phyloP scores from a whole-genome alignment of 2,113 vertebrate species.

The Fulmarus glacialis region DNA sequence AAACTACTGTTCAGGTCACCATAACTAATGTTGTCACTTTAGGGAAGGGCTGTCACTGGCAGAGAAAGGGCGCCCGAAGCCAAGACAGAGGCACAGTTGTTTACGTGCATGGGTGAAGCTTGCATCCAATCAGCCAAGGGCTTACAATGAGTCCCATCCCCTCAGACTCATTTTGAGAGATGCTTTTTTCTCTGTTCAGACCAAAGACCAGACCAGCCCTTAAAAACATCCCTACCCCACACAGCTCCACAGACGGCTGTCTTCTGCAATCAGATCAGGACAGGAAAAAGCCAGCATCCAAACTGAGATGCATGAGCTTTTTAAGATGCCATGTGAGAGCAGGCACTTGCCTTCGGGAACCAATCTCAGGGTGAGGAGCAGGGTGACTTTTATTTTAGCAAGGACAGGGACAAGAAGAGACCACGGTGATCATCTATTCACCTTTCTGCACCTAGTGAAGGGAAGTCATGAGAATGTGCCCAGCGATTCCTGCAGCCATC shows the following conservation, averaged over 20 bases:
- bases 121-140: accelerated
- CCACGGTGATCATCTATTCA: background rate
- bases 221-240: background rate
- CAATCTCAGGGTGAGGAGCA: background rate
- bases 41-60: background rate
- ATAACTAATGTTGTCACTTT: background rate
- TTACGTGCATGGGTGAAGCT: background rate
- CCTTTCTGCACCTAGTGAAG: background rate
- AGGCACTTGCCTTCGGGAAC: background rate
- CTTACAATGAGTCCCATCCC: background rate
- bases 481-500: background rate
- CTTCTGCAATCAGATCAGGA: constrained; percentile 42
- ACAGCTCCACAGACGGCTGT: background rate
- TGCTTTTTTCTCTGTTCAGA: background rate
- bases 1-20: background rate
- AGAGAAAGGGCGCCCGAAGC: background rate
- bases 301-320: background rate
- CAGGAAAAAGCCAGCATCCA: background rate
- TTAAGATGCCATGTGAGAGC: constrained; percentile 1
- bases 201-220: background rate
- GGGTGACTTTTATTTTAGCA: constrained; percentile 37
- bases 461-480: background rate
- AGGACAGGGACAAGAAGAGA: background rate
- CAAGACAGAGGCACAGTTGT: background rate
- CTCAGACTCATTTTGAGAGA: background rate